Evolutionary conservation across 2,113 vertebrate genomes (phyloP), one percentile per base, ranked within the genome.

Genomic region (Alosa alosa): DNA sequence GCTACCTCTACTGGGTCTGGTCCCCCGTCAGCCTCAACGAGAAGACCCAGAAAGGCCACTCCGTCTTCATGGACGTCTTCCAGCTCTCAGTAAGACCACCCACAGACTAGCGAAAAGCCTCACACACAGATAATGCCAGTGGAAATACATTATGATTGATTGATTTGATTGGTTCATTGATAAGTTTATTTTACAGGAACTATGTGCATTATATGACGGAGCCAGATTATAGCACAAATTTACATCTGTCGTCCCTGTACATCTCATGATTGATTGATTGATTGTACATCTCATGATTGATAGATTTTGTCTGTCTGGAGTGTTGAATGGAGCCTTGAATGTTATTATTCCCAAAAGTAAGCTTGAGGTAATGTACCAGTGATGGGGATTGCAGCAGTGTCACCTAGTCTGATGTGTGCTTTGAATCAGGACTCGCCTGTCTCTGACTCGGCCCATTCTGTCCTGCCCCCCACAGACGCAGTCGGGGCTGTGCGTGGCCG

Each of bases 61-160:
- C 97, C 45, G 97, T 99, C 89, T 99, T 99, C 91, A 99, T 99
- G 98, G 98, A 99, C 90, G 92, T 98, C 91, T 99, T 99, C 96
- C 96, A 96, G 92, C 94, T 99, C 82, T 94, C 92, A 90, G 98
- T 99, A 94, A 94, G 96, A 89, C 41, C 72, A 0, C 72, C 13
- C 13, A 13, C 36, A 60, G 18, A 60, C 55, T 6, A 18, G 4
- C 52, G 52, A 60, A 5, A 60, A 60, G 18, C 55, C 18, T 60
- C 18, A 6, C 55, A 4, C 18, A 5, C 4, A 55, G 52, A 55
- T 55, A 20, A 18, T 55, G 41, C 0, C 41, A 44, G 41, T 44
- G 2, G 2, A 44, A 44, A 44, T 44, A 44, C 41, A 44, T 44
- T 44, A 44, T 44, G 41, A 44, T 44, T 44, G 41, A 44, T 44